Conservation (phyloP, 2,113 vertebrate genomes). For the Anoplopoma fimbria region DNA sequence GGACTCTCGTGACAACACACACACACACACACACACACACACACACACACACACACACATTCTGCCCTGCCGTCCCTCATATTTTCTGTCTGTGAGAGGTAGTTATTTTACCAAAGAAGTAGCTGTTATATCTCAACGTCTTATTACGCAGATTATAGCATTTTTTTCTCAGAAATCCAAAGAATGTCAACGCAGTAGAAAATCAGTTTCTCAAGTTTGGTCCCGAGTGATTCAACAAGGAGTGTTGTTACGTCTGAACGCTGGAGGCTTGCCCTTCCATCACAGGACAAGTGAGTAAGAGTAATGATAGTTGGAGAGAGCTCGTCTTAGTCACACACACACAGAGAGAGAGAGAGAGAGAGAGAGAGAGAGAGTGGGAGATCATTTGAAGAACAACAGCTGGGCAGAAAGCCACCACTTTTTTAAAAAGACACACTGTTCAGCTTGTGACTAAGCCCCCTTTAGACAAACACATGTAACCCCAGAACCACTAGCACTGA, state of each 20-base stretch:
- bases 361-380: slow-evolving; percentile 62
- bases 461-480: slow-evolving; percentile 76
- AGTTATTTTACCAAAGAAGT: not conserved
- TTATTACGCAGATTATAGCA: not conserved
- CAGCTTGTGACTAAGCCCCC: slow-evolving; percentile 72
- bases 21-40: slow-evolving; percentile 46
- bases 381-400: slow-evolving; percentile 75
- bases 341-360: too few relatives aligned
- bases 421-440: slow-evolving; percentile 49
- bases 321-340: slow-evolving; percentile 60
- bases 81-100: not conserved
- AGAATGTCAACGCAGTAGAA: not conserved
- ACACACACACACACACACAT: not conserved
- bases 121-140: not conserved
- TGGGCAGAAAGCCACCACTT: slow-evolving; percentile 59
- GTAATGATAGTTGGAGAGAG: slow-evolving; percentile 37
- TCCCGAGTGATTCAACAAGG: slow-evolving; percentile 5
- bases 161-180: not conserved
- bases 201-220: not conserved
- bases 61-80: not conserved
- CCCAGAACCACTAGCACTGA: slow-evolving; percentile 67
- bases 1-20: slow-evolving; percentile 49
- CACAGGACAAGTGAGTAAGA: slow-evolving; percentile 48
- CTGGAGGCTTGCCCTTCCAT: slow-evolving; percentile 26
- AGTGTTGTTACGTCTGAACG: not conserved